Conservation (phyloP, 1,140 invertebrate genomes). For the Pseudomyrmex concolor region DNA sequence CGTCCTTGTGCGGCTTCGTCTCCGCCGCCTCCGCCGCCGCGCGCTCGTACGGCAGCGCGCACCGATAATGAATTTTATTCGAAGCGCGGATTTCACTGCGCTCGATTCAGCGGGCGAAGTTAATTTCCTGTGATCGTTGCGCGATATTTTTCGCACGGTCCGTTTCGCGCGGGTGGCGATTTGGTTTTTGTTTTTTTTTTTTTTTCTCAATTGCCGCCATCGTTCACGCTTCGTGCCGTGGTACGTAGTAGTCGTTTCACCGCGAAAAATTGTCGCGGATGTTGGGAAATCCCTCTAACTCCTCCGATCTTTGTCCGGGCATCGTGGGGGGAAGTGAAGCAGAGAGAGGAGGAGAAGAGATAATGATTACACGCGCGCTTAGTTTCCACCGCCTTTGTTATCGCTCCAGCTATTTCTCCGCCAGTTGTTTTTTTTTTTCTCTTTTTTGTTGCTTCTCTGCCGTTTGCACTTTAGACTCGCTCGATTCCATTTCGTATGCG, state of each 20-base stretch:
- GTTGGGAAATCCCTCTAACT: conserved; percentile 29
- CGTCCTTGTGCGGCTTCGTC: conserved; percentile 17
- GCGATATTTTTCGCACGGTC: not conserved
- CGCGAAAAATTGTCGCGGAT: conserved; percentile 12
- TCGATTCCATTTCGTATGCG: conserved; percentile 44
- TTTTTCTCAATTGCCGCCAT: not conserved
- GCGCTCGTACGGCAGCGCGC: not conserved
- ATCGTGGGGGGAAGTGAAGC: not conserved
- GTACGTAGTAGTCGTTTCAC: too few relatives aligned
- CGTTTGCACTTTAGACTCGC: conserved; percentile 65
- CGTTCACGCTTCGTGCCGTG: not conserved
- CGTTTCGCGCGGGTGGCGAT: not conserved
- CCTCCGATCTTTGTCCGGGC: not conserved
- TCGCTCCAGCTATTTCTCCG: conserved; percentile 40
- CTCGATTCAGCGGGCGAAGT: too few relatives aligned
- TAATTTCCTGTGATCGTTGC: too few relatives aligned
- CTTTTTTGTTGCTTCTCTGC: conserved; percentile 26
- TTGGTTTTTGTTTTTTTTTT: not conserved
- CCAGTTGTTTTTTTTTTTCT: conserved; percentile 1
- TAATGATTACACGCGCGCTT: conserved; percentile 24
- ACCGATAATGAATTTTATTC: conserved; percentile 41
- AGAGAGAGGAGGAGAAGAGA: not conserved
- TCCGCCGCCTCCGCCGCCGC: not conserved
- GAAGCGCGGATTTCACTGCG: not conserved
- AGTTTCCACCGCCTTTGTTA: conserved; percentile 53